phyloP scores from a whole-genome alignment of 2,113 vertebrate genomes.

The Nyctereutes procyonoides region DNA sequence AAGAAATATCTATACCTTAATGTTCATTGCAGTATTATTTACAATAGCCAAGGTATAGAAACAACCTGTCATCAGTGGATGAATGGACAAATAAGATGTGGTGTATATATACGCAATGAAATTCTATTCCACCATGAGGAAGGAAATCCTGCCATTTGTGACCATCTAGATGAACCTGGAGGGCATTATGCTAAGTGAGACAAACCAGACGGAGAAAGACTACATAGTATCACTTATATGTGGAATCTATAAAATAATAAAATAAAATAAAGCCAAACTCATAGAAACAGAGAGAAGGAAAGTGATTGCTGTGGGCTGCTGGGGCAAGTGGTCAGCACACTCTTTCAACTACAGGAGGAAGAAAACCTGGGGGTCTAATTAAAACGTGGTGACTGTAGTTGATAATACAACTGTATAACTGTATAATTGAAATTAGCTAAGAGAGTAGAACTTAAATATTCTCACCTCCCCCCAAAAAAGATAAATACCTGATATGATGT shows the following conservation, averaged over 20 bases:
- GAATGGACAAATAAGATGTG: not conserved
- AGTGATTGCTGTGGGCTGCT: not conserved
- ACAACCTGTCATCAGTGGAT: not conserved
- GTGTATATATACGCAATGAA: not conserved
- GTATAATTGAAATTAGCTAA: not conserved
- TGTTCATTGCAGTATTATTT: not conserved
- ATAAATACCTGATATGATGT: not conserved
- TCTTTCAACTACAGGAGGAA: not conserved
- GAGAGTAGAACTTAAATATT: not conserved
- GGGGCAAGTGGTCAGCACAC: not conserved
- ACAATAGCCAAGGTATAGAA: not conserved
- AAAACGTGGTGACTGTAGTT: not conserved
- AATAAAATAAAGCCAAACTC: not conserved
- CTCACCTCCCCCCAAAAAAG: not conserved
- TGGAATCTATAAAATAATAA: not conserved
- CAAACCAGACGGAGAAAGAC: no score
- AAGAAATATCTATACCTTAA: not conserved
- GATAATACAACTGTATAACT: not conserved
- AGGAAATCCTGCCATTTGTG: not conserved
- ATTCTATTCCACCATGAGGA: not conserved
- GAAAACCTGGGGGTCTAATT: not conserved
- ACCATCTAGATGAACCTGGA: not conserved
- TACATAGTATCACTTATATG: not conserved
- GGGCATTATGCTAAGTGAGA: not conserved
- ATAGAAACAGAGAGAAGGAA: not conserved